A percentile compares a stretch with the other conserved stretches of the same genome.
phyloP scores from a whole-genome alignment of 2,113 vertebrate genomes.

The Furnarius figulus region DNA sequence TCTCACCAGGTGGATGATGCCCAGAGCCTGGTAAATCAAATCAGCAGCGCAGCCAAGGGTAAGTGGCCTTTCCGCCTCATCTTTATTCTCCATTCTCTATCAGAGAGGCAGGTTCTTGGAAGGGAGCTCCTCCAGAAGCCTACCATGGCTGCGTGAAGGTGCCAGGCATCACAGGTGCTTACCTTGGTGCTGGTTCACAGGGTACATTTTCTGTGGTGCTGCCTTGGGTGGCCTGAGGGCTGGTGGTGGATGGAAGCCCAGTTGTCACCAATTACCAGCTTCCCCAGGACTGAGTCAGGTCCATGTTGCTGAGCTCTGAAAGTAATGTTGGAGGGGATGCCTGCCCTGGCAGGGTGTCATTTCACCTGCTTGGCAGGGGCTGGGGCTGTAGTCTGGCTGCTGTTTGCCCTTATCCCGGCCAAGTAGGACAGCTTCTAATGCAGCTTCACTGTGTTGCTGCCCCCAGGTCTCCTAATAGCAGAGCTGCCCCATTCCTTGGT shows the following conservation, averaged over 20 bases:
- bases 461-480: conserved; percentile 35
- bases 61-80: background rate
- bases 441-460: background rate
- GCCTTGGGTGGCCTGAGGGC: fast-evolving
- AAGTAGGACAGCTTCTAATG: background rate
- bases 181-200: background rate
- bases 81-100: background rate
- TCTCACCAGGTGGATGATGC: conserved; percentile 25
- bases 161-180: background rate
- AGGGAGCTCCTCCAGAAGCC: background rate
- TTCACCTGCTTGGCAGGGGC: background rate
- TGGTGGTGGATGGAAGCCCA: fast-evolving
- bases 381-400: background rate
- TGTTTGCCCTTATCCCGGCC: background rate
- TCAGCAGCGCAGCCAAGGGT: conserved; percentile 18
- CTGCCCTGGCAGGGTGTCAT: background rate
- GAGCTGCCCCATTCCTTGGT: conserved; percentile 58
- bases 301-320: background rate
- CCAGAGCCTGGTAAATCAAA: conserved; percentile 26
- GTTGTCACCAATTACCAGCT: background rate
- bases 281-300: background rate
- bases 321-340: background rate
- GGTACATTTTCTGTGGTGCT: background rate
- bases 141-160: background rate
- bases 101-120: background rate